Base-by-base conservation (phyloP, 1,140 invertebrate genomes). In the Teleopsis dalmanni region DNA sequence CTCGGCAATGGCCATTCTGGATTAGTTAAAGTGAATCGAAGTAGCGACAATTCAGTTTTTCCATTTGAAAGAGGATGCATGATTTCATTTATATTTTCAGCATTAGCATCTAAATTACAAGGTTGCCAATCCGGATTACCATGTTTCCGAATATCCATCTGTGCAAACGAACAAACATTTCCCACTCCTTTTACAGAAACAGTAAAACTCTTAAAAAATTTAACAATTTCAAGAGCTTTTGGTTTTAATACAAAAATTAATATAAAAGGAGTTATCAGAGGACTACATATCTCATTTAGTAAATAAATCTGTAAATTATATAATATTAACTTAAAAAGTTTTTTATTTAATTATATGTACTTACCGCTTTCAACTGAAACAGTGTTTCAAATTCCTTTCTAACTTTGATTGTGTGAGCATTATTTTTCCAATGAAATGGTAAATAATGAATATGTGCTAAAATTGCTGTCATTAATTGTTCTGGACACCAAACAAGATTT, bases 121-220 rank as follows among this genome's bases (percentile, higher is more conserved):
- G 36, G 19, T 52, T 89, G 87, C 88, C 88, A 91, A 54, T 84
- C 80, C 0, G 88, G 87, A 75, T 96, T 88, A 4, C 95, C 95
- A 72, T 98, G 93, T 58, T 85, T 85, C 41, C 85, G 76, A 8
- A 98, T 82, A 70, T 98, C 92, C 88, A 95, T 91, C 72, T 92
- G 76, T 25, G 95, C 94, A 74, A 98, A 98, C 9, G 93, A 94
- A 68, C 96, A 99, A 0, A 99, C 92, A 71, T 99, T 95, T 2
- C 96, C 96, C 1, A 98, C 94, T 0, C 95, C 95, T 3, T 87
- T 81, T 0, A 98, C 89, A 53, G 92, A 88, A 7, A 98, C 90
- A 0, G 95, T 98, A 65, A 97, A 98, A 62, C 95, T 94, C 10
- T 92, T 78, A 65, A 93, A 97, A 73, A 98, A 99, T 68, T 98